Evolutionary conservation across 2,113 vertebrate genomes (phyloP), one percentile per base, ranked within the genome.

Genomic region (Phalacrocorax brasilianus): DNA sequence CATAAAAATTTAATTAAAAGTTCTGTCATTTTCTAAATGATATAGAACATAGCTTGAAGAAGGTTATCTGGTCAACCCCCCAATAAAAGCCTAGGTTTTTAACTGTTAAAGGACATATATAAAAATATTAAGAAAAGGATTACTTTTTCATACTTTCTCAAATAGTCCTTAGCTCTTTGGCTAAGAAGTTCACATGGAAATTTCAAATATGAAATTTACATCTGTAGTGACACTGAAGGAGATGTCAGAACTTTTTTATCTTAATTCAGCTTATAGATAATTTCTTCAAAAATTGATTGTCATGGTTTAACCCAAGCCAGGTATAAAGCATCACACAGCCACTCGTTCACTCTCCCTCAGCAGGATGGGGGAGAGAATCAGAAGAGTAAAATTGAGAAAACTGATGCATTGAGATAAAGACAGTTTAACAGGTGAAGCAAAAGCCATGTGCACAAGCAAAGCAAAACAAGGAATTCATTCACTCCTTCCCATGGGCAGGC

Each of bases 11-110:
- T 44, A 14, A 0, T 21, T 38, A 38, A 38, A 38, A 38, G 38
- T 26, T 88, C n/a, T 63, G 17, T 66, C 52, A 32, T 45, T 88
- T 66, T 91, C 23, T 50, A 66, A 49, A 4, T 66, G 19, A 32
- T 66, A 50, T 4, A 85, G 16, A 52, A 78, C 90, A 73, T 5
- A 87, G 3, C 5, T 5, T 88, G 27, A 49, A 71, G 4, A 59
- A 68, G 2, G 2, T 20, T 79, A 24, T 8, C 5, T 73, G 8
- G 20, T 27, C 13, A 83, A 42, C 3, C 3, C 2, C 6, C 5
- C 22, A 23, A 22, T 4, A 80, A 63, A 59, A 27, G 2, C 1
- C 5, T 6, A 21, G 5, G 9, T 72, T 75, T 91, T 26, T 40
- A 68, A 21, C 7, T 73, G 10, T 65, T 52, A 5, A 75, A 72